Evolutionary conservation across 1,140 invertebrate species (phyloP), one percentile per base, ranked within the genome.

Genomic region (Scaptodrosophila lebanonensis): DNA sequence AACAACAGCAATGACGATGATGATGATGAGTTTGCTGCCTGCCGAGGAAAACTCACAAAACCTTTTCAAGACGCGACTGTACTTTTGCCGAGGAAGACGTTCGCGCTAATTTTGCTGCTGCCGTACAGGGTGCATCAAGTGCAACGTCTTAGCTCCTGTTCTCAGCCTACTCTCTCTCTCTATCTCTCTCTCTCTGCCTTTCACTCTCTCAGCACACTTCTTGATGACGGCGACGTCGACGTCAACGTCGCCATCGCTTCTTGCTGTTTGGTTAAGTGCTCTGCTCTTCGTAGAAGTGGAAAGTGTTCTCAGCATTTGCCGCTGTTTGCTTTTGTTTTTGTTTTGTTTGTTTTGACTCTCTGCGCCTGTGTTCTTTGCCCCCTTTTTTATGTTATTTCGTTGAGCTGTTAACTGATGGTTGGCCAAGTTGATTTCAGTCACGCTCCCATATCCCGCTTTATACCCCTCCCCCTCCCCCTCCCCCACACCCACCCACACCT

Each of bases 341-440:
- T 47, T 71, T 67, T 58, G 44, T 68, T 65, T 73, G 73, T 79
- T 79, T 72, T 72, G 63, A 69, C 66, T 75, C 25, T 20, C 45
- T 11, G 27, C 33, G 53, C 25, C 18, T 50, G 15, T 48, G 22
- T 38, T 27, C 50, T 49, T 36, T 60, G 50, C 33, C 53, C 45
- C 49, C 43, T 36, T 56, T 43, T 22, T 9, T 29, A 48, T 35
- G 36, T 32, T 36, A 29, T 25, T 32, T 54, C 29, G 32, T 20
- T 15, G 22, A 42, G 36, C 51, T 29, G 57, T 54, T 57, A 52
- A 27, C 29, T 40, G 20, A n/a, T 22, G 48, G 66, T 56, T 66
- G 63, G n/a, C n/a, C n/a, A n/a, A n/a, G n/a, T n/a, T n/a, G n/a
- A n/a, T n/a, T n/a, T n/a, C n/a, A n/a, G n/a, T n/a, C n/a, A n/a